Percentiles rank a stretch among this genome's conserved stretches.
Evolutionary conservation across 2,797 vertebrate species (phyloP).

Genomic region (Aselliscus stoliczkanus): DNA sequence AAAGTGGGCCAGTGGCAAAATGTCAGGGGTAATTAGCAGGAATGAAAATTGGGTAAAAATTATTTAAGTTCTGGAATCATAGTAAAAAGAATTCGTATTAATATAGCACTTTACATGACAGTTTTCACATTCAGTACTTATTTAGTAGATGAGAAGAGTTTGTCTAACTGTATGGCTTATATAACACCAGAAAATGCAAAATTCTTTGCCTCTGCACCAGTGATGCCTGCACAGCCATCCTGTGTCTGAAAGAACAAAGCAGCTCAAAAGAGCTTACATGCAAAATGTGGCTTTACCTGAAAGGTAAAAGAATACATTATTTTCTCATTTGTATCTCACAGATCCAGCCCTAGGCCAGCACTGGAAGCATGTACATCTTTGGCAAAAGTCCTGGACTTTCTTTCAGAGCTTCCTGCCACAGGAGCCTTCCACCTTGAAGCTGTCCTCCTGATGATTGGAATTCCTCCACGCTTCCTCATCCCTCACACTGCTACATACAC

Average conservation of each 20-base stretch:
- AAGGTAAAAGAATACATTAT: not conserved
- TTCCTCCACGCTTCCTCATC: not conserved
- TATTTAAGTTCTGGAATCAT: constrained; percentile 28
- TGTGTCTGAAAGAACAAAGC: constrained; percentile 34
- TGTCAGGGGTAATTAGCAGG: constrained; percentile 15
- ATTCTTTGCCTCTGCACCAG: not conserved
- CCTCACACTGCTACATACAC: too few relatives aligned
- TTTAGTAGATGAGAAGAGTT: not conserved
- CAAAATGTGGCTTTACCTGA: constrained; percentile 28
- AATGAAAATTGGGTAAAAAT: not conserved
- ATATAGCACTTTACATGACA: not conserved
- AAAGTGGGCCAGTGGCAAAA: constrained; percentile 55
- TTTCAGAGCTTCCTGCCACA: not conserved
- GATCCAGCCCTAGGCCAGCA: not conserved
- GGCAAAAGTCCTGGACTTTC: not conserved
- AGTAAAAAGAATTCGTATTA: not conserved
- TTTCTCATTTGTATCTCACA: not conserved
- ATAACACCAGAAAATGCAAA: constrained; percentile 37
- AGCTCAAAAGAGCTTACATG: not conserved
- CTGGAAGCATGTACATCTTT: not conserved
- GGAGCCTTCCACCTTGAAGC: not conserved
- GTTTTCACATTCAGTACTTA: constrained; percentile 45
- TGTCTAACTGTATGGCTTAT: constrained; percentile 45
- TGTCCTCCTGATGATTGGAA: not conserved
- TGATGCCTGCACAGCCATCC: constrained; percentile 17